Evolutionary conservation across 2,888 invertebrate genomes (phyloP).

Genomic region (Torymus tubicola): DNA sequence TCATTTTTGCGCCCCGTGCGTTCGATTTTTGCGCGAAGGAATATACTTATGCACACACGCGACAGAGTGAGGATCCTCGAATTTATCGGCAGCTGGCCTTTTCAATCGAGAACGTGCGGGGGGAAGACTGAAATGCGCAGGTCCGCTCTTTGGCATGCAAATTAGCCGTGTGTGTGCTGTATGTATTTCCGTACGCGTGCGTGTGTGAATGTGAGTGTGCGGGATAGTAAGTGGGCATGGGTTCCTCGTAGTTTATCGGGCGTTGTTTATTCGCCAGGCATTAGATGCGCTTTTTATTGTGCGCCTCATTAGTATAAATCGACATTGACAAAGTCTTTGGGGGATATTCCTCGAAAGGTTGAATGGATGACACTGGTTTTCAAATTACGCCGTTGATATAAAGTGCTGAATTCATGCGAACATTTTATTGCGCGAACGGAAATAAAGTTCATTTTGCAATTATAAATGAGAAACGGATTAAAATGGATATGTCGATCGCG

Average conservation of each 20-base stretch:
- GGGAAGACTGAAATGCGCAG: neutral
- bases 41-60: neutral
- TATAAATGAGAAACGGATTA: no score
- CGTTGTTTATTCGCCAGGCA: constrained; percentile 29
- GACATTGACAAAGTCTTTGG: neutral
- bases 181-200: no score
- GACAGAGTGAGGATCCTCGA: neutral
- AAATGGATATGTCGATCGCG: no score
- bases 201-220: no score
- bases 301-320: constrained; percentile 1
- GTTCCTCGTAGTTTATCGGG: neutral
- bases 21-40: no score
- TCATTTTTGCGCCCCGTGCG: constrained; percentile 22
- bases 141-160: constrained; percentile 37
- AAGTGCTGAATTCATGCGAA: no score
- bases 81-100: constrained; percentile 11
- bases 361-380: no score
- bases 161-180: constrained; percentile 6
- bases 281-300: constrained; percentile 39
- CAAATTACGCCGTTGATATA: no score
- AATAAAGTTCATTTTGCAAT: no score
- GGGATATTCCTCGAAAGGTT: neutral
- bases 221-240: neutral
- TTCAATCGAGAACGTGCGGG: neutral
- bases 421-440: no score